phyloP scores from a whole-genome alignment of 2,797 vertebrate genomes.

The Coracias cyanogaster region DNA sequence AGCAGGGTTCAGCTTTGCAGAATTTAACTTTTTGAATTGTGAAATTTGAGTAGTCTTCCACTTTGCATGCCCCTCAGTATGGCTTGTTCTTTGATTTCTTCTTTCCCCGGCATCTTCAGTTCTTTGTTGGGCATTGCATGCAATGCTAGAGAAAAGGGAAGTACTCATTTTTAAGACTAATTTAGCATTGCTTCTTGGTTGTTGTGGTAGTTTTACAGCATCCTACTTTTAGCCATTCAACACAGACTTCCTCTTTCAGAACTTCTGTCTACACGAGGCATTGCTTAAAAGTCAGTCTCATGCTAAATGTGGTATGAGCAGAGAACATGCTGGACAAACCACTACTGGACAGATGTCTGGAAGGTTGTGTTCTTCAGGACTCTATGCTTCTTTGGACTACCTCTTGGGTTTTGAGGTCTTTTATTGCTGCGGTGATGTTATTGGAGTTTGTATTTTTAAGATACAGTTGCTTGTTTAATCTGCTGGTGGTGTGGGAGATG shows the following conservation, averaged over 20 bases:
- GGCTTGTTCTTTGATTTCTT: neutral
- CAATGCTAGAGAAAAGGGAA: neutral
- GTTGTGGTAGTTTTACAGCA: conserved; percentile 32
- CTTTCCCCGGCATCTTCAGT: neutral
- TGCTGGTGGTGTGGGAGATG: neutral
- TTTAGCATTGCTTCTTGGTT: neutral
- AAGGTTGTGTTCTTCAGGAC: conserved; percentile 42
- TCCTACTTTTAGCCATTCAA: neutral
- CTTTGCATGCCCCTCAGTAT: neutral
- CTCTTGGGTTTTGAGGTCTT: conserved; percentile 70
- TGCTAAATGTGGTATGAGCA: neutral
- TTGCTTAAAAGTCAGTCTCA: neutral
- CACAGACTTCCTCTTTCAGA: neutral
- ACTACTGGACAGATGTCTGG: neutral
- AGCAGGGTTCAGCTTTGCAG: neutral
- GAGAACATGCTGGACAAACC: neutral
- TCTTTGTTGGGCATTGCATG: neutral
- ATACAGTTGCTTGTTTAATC: conserved; percentile 27
- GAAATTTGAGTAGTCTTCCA: neutral
- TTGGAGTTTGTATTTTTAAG: conserved; percentile 27
- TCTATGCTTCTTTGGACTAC: conserved; percentile 66
- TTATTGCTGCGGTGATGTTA: conserved; percentile 20
- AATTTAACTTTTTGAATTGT: neutral
- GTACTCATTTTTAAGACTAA: neutral
- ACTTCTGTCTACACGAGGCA: neutral